These are phyloP conservation scores for Trichonephila clavipes DNA, from an alignment of 1,140 invertebrate species.

Conservation along the genomic window DNA sequence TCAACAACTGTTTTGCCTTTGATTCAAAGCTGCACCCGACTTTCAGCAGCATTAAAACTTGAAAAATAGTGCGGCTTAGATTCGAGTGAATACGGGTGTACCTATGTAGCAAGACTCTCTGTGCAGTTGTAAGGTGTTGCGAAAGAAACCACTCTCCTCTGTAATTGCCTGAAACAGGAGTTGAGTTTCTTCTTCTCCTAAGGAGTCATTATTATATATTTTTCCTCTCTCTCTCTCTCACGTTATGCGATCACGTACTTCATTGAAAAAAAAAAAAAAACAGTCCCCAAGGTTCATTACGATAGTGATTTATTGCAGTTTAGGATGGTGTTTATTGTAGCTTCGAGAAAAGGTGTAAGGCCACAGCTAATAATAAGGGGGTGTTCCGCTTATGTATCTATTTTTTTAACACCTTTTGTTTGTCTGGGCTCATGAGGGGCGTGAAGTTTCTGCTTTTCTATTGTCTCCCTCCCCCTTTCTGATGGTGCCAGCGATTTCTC, in stretches of 20 bases:
- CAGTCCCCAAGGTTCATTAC: constrained; percentile 26
- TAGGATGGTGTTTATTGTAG: constrained; percentile 28
- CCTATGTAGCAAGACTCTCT: no score
- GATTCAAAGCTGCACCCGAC: no score
- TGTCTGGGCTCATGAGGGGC: constrained; percentile 11
- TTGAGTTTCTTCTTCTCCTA: background rate
- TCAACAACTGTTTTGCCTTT: no score
- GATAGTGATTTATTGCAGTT: constrained; percentile 40
- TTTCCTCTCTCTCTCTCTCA: background rate
- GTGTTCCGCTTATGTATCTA: constrained; percentile 5
- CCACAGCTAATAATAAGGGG: constrained; percentile 44
- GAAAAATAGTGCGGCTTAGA: no score
- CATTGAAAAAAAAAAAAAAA: constrained; percentile 22
- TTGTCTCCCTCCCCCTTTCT: background rate
- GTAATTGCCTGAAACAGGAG: constrained; percentile 19
- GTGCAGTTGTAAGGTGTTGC: no score
- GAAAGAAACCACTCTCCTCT: background rate
- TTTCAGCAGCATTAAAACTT: no score
- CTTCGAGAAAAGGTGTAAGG: constrained; percentile 34
- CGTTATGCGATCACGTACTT: constrained; percentile 44
- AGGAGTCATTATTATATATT: constrained; percentile 9
- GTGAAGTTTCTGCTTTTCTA: constrained; percentile 24
- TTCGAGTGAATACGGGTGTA: no score
- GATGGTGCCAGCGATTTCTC: background rate
- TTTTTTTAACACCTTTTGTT: constrained; percentile 44